Evolutionary conservation across 2,888 invertebrate species (phyloP), one percentile per base, ranked within the genome.

Genomic region (Lasioglossum marginatum): DNA sequence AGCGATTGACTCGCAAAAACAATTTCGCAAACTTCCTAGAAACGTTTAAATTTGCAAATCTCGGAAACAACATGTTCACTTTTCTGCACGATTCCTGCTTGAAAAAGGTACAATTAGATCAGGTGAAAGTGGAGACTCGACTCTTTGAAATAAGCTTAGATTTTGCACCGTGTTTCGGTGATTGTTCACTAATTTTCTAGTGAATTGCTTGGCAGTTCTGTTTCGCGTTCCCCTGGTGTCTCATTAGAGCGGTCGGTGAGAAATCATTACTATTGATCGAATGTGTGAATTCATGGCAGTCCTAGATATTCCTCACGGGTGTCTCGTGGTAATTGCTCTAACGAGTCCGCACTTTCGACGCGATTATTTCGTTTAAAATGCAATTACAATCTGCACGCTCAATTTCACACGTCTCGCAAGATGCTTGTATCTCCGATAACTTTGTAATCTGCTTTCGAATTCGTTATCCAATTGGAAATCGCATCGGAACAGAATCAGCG

Each of bases 251-350:
- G 16, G 12, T 34, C 81, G 68, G 68, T 34, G 31, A 16, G 43
- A 37, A 81, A 73, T 84, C 77, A 74, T 84, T 70, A 34, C 43
- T 48, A 60, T 40, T 14, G 73, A 74, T 77, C 66, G 73, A 57
- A 77, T 27, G 63, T 52, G 83, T 12, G 71, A 82, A 66, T 37
- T 31, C 34, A 19, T 14, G 45, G 45, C 31, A 31, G 19, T 23
- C 4, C 43, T 34, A 48, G n/a, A 66, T 79, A 78, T 27, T 12
- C 48, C 37, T 27, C 34, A n/a, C 16, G 57, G 57, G 23, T 23
- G 40, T 34, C 16, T 16, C 4, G 2, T 1, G 8, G 16, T 83
- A 81, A 83, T 83, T 45, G 31, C 6, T 45, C 43, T 60, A 12
- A n/a, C 40, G 66, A 57, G 52, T 34, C 16, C 19, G 23, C n/a